Evolutionary conservation across 2,797 vertebrate genomes (phyloP), one percentile per base, ranked within the genome.

Genomic region (Alca torda): DNA sequence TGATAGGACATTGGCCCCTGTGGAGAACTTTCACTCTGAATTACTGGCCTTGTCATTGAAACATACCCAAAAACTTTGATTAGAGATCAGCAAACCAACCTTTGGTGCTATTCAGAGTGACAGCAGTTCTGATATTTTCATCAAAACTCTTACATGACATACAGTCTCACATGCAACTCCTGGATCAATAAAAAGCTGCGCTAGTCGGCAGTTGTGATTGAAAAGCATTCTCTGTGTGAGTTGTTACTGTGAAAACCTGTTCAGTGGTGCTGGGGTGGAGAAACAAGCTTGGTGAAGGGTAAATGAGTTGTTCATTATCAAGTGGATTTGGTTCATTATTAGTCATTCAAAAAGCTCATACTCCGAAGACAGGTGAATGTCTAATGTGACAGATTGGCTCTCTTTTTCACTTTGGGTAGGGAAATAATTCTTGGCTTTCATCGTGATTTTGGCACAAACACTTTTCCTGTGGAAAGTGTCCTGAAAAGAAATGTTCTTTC

Each of bases 121-220:
- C 92, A 95, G 43, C n/a, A 91, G 53, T 77, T 93, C 78, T 96
- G 95, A 95, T 96, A 91, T 96, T 96, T 97, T 94, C 85, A 91
- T 95, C 88, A 92, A 54, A 96, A 90, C 26, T 60, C 82, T 84
- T 79, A 84, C 48, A 79, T 85, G 95, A 73, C 81, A 63, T 39
- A 43, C 0, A 63, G 43, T 56, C 85, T 93, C 91, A 72, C 37
- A 70, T 72, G 85, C 31, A 82, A 13, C 67, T 65, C 35, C 30
- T 68, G 79, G 95, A 94, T 97, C 95, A 94, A 97, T 97, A 88
- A 64, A 86, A 90, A 84, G 7, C 64, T 41, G 35, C 0, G 0
- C 11, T 35, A 50, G 46, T 57, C 51, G 81, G 54, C 51, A 59
- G 51, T 37, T 76, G 67, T 89, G 83, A 89, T 89, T 83, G 90